A percentile compares a stretch with the other conserved stretches of the same genome.
These are phyloP conservation scores for Pitangus sulphuratus DNA, from an alignment of 2,797 vertebrate species.

Conservation along the genomic window DNA sequence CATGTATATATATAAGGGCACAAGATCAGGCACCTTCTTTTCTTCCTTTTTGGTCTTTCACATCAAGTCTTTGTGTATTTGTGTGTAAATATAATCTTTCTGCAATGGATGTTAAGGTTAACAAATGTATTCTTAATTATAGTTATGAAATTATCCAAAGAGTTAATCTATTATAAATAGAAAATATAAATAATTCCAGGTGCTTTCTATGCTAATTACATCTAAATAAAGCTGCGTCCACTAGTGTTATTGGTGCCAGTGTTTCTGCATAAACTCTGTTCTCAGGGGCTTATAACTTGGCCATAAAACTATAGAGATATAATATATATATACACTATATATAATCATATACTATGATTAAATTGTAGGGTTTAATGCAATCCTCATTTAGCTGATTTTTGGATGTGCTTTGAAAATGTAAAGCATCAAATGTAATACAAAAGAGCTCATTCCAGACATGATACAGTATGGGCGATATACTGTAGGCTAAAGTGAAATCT, in stretches of 20 bases:
- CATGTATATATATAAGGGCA: background rate
- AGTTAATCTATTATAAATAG: slow-evolving; percentile 60
- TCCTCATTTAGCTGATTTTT: slow-evolving; percentile 24
- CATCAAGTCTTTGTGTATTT: background rate
- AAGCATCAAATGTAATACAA: slow-evolving; percentile 1
- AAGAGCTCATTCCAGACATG: slow-evolving; percentile 24
- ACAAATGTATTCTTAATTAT: slow-evolving; percentile 47
- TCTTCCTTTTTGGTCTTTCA: background rate
- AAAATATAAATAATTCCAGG: slow-evolving; percentile 42
- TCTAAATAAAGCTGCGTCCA: slow-evolving; percentile 1
- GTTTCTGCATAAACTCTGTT: slow-evolving; percentile 63
- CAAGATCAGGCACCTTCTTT: slow-evolving; percentile 13
- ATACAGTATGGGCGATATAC: background rate
- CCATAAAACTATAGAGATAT: slow-evolving; percentile 40
- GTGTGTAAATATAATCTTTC: slow-evolving; percentile 51
- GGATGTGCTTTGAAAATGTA: slow-evolving; percentile 38
- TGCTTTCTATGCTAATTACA: slow-evolving; percentile 18
- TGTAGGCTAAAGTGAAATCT: background rate
- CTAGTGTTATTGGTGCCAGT: slow-evolving; percentile 46
- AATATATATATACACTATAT: slow-evolving; percentile 4
- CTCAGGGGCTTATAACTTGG: slow-evolving; percentile 67
- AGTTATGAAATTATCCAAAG: slow-evolving; percentile 53
- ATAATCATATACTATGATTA: background rate
- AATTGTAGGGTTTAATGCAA: slow-evolving; percentile 53
- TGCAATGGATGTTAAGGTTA: slow-evolving; percentile 25